Evolutionary conservation across 2,797 vertebrate genomes (phyloP).

Genomic region (Apogon talboti): DNA sequence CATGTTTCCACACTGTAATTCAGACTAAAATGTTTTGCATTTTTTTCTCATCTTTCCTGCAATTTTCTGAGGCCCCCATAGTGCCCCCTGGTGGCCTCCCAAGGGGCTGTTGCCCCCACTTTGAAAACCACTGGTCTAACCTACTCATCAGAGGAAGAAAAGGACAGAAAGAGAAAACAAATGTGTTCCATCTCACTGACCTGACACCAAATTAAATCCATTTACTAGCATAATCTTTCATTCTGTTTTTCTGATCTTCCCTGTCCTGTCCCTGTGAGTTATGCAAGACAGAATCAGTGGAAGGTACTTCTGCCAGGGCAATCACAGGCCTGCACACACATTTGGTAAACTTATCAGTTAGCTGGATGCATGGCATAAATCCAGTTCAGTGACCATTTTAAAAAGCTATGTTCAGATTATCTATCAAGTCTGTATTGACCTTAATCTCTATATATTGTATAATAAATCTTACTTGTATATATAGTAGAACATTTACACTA

Average conservation of each 20-base stretch:
- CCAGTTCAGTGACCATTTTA: conserved; percentile 12
- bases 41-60: too few species aligned
- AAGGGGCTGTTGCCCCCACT: too few species aligned
- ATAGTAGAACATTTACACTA: conserved; percentile 5
- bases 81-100: too few species aligned
- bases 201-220: conserved; percentile 62
- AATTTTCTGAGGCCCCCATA: too few species aligned
- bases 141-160: conserved; percentile 57
- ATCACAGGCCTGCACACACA: conserved; percentile 60
- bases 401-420: neutral
- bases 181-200: conserved; percentile 53
- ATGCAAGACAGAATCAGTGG: conserved; percentile 69
- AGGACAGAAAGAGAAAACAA: conserved; percentile 58
- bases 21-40: too few species aligned
- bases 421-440: neutral
- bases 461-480: neutral
- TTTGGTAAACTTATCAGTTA: conserved; percentile 67
- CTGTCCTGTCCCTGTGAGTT: conserved; percentile 64
- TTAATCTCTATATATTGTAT: neutral
- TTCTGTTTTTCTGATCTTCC: conserved; percentile 74
- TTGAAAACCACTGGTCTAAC: too few species aligned
- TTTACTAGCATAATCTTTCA: conserved; percentile 68
- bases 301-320: conserved; percentile 68
- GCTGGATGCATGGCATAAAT: conserved; percentile 41
- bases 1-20: too few species aligned